Percentiles rank a stretch among this genome's conserved stretches.
These are phyloP conservation scores for Bombyx mori DNA, from an alignment of 1,140 invertebrate genomes.

Conservation along the genomic window DNA sequence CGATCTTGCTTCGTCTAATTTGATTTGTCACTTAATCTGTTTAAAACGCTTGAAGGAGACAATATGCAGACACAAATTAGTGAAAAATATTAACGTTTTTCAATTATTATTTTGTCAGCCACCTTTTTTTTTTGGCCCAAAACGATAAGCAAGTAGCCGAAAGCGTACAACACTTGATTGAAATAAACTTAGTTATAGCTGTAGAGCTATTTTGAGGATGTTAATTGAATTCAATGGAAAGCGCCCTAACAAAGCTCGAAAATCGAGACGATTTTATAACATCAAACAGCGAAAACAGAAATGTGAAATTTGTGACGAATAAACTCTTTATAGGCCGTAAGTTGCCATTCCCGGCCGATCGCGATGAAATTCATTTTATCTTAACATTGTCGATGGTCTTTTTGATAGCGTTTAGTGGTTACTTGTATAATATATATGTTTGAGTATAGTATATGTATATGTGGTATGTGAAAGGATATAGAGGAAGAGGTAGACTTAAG, in stretches of 20 bases:
- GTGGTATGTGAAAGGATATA: no score
- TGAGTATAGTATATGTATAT: no score
- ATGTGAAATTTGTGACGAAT: slow-evolving; percentile 36
- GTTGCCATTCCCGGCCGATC: slow-evolving; percentile 27
- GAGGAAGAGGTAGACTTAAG: no score
- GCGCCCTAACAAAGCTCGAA: slow-evolving; percentile 10
- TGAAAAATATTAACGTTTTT: neutral
- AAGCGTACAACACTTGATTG: neutral
- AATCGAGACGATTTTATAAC: slow-evolving; percentile 23
- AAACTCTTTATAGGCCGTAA: slow-evolving; percentile 37
- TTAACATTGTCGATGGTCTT: slow-evolving; percentile 17
- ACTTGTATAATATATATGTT: no score
- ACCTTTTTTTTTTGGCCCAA: neutral
- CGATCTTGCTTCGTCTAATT: no score
- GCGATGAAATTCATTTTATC: slow-evolving; percentile 37
- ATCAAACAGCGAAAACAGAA: slow-evolving; percentile 31
- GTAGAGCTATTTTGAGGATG: slow-evolving; percentile 7
- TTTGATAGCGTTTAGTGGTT: slow-evolving; percentile 6
- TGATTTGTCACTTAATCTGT: no score
- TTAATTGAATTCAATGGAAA: slow-evolving; percentile 26
- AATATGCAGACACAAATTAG: neutral
- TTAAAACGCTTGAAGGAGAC: no score
- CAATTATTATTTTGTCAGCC: neutral
- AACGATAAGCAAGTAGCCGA: no score
- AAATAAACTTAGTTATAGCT: neutral